These are phyloP conservation scores for Dryocosmus kuriphilus DNA, from an alignment of 2,888 invertebrate genomes.

Conservation along the genomic window DNA sequence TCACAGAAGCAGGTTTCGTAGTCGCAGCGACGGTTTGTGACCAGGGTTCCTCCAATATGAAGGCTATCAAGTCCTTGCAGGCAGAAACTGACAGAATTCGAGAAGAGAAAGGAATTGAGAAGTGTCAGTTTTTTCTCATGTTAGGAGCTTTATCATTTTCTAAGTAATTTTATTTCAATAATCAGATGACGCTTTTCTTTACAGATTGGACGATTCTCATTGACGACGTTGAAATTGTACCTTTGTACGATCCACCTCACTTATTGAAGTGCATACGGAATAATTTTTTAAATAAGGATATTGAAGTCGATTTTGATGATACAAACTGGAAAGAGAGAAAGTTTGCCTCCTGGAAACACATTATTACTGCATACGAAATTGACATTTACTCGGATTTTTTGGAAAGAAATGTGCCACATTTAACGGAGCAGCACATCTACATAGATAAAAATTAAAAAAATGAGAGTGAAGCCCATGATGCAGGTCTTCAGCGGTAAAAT, in stretches of 20 bases:
- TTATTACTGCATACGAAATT: not conserved
- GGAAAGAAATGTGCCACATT: not conserved
- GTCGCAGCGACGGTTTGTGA: no score
- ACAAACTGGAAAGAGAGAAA: no score
- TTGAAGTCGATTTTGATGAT: not conserved
- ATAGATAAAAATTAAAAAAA: not conserved
- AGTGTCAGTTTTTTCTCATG: not conserved
- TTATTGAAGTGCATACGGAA: not conserved
- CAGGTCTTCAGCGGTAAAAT: not conserved
- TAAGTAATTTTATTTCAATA: not conserved
- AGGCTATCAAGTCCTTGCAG: no score
- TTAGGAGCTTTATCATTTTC: not conserved
- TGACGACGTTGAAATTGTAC: not conserved
- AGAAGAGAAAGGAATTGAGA: constrained; percentile 25
- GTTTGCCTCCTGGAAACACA: not conserved
- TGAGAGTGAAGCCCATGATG: not conserved
- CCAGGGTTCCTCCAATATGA: no score
- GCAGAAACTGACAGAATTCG: not conserved
- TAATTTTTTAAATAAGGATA: not conserved
- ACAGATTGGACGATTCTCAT: not conserved
- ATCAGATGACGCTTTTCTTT: not conserved
- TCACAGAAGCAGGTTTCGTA: not conserved
- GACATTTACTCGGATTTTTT: not conserved
- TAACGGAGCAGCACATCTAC: not conserved
- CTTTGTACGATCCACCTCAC: not conserved